Base-by-base conservation (phyloP, 1,140 invertebrate species). In the Tribolium castaneum region DNA sequence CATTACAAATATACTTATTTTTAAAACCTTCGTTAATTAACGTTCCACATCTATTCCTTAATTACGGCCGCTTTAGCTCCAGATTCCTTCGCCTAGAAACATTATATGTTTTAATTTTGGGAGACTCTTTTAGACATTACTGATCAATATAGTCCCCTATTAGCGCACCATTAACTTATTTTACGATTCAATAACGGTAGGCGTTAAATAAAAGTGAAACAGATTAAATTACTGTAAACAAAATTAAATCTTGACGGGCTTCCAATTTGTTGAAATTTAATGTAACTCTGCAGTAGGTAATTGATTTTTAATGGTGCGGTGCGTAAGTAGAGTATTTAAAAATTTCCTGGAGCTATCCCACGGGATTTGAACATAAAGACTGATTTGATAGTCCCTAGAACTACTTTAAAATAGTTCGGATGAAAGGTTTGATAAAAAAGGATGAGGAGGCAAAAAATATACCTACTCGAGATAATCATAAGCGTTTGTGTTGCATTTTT, bases 151-250 rank as follows among this genome's bases (percentile, higher is more conserved):
- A 25, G 22, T 30, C 10, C 54, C 54, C 54, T 59, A 59, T 59
- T 59, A 59, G 35, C 34, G 10, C 50, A 9, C 39, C 50, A 51
- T 45, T 49, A 72, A 72, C 34, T 30, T 45, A 51, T 72, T 72
- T 72, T 72, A 72, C 70, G 70, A 72, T 22, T 72, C 25, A 72
- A 72, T 72, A 72, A 62, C 30, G 30, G 13, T 70, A 16, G 62
- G 25, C 30, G 13, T 30, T 39, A 70, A 39, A 72, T 51, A 51
- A 49, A 25, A 72, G 14, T 72, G 39, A 49, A 51, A 72, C 70
- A 51, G 70, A 72, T 72, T 72, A 72, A 72, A 72, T 72, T 72
- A 51, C 70, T 72, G 19, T 51, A 72, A 72, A 72, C 70, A 72
- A 72, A 72, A 72, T 72, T 72, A 72, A 72, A 72, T 12, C 70